Conservation (phyloP, 2,888 invertebrate species). For the Drosophila cognata region DNA sequence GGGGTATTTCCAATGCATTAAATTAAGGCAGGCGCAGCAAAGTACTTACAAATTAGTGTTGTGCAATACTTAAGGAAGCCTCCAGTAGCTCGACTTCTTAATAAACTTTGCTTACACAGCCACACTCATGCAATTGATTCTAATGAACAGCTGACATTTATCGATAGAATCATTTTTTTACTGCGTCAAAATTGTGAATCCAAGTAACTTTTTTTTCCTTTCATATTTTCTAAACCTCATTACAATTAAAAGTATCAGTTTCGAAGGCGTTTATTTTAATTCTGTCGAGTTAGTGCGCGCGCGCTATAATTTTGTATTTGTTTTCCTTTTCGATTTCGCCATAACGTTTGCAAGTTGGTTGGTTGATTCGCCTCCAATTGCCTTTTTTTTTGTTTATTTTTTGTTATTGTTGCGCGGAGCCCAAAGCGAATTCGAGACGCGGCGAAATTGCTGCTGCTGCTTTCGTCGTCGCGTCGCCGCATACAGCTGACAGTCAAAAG, state of each 20-base stretch:
- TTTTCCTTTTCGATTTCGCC: conserved; percentile 12
- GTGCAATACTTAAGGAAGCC: not conserved
- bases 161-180: conserved; percentile 34
- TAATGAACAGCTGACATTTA: conserved; percentile 49
- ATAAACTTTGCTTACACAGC: not conserved
- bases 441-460: conserved; percentile 10
- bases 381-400: conserved; percentile 5
- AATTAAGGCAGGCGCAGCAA: not conserved
- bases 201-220: not conserved
- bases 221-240: not conserved
- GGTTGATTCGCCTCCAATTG: conserved; percentile 38
- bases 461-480: conserved; percentile 11
- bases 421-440: conserved; percentile 33
- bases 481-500: conserved; percentile 45
- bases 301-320: conserved; percentile 6
- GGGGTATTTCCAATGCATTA: not conserved
- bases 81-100: not conserved
- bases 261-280: not conserved
- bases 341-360: conserved; percentile 18
- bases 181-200: not conserved
- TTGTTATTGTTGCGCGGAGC: conserved; percentile 39
- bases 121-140: conserved; percentile 4
- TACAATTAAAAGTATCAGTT: not conserved
- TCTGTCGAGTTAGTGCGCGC: conserved; percentile 15
- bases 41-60: not conserved